These are phyloP conservation scores for Rostratula benghalensis DNA, from an alignment of 2,113 vertebrate species.

Conservation along the genomic window DNA sequence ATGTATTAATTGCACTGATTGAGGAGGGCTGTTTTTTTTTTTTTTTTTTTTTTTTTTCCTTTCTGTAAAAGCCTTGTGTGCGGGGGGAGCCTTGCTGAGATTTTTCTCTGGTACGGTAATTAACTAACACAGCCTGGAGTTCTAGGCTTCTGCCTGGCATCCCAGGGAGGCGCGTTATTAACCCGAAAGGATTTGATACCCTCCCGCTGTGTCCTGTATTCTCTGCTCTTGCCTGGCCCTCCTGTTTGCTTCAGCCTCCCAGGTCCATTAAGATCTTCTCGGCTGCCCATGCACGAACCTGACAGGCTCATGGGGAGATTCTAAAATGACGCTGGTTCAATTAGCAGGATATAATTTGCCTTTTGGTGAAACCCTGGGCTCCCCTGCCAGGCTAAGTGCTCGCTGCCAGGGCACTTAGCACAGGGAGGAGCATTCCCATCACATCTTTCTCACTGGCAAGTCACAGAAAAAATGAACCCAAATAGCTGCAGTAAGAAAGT, in stretches of 20 bases:
- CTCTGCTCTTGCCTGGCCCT: background rate
- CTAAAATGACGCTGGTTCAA: slow-evolving; percentile 24
- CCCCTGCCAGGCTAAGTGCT: slow-evolving; percentile 6
- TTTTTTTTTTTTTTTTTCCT: background rate
- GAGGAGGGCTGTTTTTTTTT: background rate
- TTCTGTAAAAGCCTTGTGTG: background rate
- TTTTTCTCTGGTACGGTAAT: background rate
- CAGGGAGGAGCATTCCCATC: background rate
- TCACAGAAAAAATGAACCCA: background rate
- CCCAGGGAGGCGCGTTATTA: slow-evolving; percentile 24
- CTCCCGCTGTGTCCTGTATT: background rate
- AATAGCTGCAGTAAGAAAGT: background rate
- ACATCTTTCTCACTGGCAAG: background rate
- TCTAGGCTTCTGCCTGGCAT: background rate
- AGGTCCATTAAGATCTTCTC: slow-evolving; percentile 35
- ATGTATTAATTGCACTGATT: background rate
- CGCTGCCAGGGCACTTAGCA: background rate
- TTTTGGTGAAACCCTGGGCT: slow-evolving; percentile 15
- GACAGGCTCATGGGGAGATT: slow-evolving; percentile 36
- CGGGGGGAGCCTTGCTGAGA: background rate
- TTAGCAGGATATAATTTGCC: slow-evolving; percentile 49
- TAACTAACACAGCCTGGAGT: background rate
- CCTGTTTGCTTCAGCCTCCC: background rate
- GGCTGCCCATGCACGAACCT: slow-evolving; percentile 17
- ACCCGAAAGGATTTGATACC: slow-evolving; percentile 12